Base-by-base conservation (phyloP, 2,888 invertebrate genomes). In the Andrena marginata region DNA sequence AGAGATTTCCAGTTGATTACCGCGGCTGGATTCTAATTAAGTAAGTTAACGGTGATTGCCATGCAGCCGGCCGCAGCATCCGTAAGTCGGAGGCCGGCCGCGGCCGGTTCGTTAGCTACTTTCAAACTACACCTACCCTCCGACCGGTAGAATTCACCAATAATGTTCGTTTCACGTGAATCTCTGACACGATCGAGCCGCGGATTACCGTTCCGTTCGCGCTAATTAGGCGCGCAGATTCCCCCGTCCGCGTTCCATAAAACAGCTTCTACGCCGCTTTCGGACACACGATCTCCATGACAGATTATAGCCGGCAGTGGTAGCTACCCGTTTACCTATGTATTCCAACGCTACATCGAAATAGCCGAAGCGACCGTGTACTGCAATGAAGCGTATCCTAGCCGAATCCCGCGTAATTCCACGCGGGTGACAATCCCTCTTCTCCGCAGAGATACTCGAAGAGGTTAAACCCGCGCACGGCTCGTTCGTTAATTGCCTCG, bases 1-100 rank as follows among this genome's bases (percentile, higher is more conserved):
- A 65, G 74, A 82, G 69, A 73, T 73, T 77, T 73, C 72, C 54
- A 82, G 72, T 77, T 82, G 82, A 83, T 82, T 78, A 74, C 67
- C 74, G 73, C n/a, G 75, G 63, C 64, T 8, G 64, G 68, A 65
- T 59, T 62, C 68, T 75, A 84, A 84, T 84, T 78, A 79, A 78
- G 59, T 33, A 62, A 84, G 64, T 83, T 79, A 75, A 84, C 67
- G 63, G 63, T 59, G 49, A 83, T 84, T 74, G 73, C 49, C 68
- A 64, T 69, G 35, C 33, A 82, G 56, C 54, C 59, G 4, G 20
- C 70, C 59, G 70, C 72, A 48, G 70, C 67, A 68, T 83, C 78
- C 67, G 70, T 51, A 70, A 83, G 77, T 78, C 59, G 63, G 29
- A 73, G 67, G 63, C 70, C 62, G 71, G 68, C 59, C 59, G 33